Conservation (phyloP, 2,113 vertebrate species). For the Gambusia affinis region DNA sequence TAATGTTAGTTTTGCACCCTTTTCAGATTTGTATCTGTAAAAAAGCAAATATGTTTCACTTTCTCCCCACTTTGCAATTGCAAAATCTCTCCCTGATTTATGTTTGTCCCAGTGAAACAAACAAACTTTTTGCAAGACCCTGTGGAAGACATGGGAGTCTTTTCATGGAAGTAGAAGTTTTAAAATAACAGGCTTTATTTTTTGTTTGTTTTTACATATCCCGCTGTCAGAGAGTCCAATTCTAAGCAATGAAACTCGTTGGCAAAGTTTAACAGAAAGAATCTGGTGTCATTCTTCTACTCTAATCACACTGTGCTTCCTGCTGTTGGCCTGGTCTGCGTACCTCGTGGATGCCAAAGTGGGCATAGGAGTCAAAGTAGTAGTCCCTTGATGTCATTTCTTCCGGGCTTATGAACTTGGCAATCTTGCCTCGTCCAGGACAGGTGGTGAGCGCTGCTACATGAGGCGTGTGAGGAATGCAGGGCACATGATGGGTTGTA, state of each 20-base stretch:
- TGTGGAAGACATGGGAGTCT: constrained; percentile 8
- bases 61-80: background rate
- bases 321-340: constrained; percentile 14
- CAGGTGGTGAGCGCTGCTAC: constrained; percentile 85
- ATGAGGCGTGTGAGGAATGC: constrained; percentile 73
- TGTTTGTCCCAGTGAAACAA: background rate
- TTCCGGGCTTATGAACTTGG: constrained; percentile 92
- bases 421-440: constrained; percentile 89
- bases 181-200: background rate
- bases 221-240: constrained; percentile 5
- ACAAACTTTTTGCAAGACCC: background rate
- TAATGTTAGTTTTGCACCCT: no score
- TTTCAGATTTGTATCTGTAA: background rate
- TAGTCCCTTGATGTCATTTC: constrained; percentile 99
- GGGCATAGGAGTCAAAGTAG: constrained; percentile 98
- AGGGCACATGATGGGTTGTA: constrained; percentile 82
- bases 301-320: background rate
- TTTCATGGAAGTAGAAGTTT: background rate
- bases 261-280: constrained; percentile 4
- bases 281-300: constrained; percentile 25
- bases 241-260: constrained; percentile 18
- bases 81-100: background rate
- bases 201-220: constrained; percentile 5
- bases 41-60: background rate
- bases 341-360: constrained; percentile 99